phyloP scores from a whole-genome alignment of 2,113 vertebrate genomes.

The Brachypteracias leptosomus region DNA sequence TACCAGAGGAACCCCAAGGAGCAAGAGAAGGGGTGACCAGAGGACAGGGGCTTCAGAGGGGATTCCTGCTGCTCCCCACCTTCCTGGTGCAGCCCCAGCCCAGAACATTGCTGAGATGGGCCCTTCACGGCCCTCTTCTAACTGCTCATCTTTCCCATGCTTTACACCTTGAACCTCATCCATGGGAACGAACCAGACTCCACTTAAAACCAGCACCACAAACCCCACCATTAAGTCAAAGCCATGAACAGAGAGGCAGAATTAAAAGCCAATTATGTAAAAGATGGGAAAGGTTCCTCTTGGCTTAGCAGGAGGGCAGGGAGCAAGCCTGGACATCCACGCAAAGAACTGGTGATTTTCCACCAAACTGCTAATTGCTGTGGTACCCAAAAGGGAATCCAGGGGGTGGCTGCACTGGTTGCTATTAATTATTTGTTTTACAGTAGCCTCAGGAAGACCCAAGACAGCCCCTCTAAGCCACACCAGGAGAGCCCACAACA shows the following conservation, averaged over 20 bases:
- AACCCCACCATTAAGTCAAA: neutral
- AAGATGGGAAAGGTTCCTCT: neutral
- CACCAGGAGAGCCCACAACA: rapidly evolving
- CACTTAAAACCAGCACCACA: neutral
- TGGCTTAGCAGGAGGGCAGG: neutral
- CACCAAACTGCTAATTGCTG: neutral
- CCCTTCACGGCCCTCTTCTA: neutral
- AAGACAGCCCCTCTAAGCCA: neutral
- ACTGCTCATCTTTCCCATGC: neutral
- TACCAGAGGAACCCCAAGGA: neutral
- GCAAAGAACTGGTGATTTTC: neutral
- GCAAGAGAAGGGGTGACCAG: neutral
- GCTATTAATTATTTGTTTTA: neutral
- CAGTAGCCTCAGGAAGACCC: neutral
- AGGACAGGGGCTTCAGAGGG: neutral
- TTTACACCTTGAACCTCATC: neutral
- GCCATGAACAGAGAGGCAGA: neutral
- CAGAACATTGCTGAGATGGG: neutral
- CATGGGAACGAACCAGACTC: neutral
- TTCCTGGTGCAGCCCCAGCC: neutral
- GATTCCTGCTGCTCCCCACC: neutral
- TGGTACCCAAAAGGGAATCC: neutral
- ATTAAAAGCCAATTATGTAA: neutral
- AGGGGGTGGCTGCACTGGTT: neutral
- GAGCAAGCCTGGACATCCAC: neutral